Percentiles rank a stretch among this genome's conserved stretches.
Evolutionary conservation across 2,888 invertebrate genomes (phyloP).

Genomic region (Rutpela maculata): DNA sequence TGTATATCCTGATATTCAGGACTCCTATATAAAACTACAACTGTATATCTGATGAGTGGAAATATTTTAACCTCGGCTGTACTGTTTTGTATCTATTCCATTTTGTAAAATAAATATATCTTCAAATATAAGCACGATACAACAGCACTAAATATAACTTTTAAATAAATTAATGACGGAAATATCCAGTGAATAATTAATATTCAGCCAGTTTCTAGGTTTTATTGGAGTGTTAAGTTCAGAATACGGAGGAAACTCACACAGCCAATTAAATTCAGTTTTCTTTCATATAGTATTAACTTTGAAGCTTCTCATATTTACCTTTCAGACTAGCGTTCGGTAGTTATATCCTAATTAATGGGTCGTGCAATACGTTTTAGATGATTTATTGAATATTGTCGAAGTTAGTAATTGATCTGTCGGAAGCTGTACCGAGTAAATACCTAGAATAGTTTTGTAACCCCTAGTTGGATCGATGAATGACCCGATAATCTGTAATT

Average conservation of each 20-base stretch:
- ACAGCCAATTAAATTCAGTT: background rate
- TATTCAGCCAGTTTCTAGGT: background rate
- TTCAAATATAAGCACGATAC: background rate
- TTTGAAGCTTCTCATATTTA: background rate
- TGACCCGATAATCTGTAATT: slow-evolving; percentile 11
- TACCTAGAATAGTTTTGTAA: slow-evolving; percentile 16
- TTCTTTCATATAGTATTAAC: background rate
- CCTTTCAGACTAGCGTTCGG: background rate
- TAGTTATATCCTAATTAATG: background rate
- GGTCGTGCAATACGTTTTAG: background rate
- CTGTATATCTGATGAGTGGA: too few relatives aligned
- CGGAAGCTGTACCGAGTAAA: background rate
- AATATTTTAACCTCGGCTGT: too few relatives aligned
- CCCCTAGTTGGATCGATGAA: background rate
- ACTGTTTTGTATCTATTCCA: too few relatives aligned
- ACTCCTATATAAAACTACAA: too few relatives aligned
- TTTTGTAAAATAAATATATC: too few relatives aligned
- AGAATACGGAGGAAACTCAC: background rate
- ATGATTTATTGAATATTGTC: slow-evolving; percentile 5
- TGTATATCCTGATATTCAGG: too few relatives aligned
- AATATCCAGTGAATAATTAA: background rate
- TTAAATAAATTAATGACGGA: background rate
- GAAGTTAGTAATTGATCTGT: slow-evolving; percentile 2
- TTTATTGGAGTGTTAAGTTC: background rate
- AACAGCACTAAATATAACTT: background rate